Evolutionary conservation across 1,140 invertebrate genomes (phyloP).

Genomic region (Drusus annulatus): DNA sequence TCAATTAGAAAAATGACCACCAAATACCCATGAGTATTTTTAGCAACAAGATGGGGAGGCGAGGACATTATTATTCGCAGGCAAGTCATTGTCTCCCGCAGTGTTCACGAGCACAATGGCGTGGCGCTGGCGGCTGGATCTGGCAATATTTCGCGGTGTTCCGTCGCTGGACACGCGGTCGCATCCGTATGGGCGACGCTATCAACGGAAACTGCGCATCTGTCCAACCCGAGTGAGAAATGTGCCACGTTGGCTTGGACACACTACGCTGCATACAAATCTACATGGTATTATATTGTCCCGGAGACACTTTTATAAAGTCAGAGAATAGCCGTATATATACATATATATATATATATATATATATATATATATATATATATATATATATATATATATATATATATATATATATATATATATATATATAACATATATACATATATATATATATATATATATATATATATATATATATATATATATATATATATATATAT

Average conservation of each 20-base stretch:
- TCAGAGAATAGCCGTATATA: too few species aligned
- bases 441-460: too few species aligned
- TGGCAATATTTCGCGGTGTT: conserved; percentile 35
- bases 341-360: too few species aligned
- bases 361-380: too few species aligned
- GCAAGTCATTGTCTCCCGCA: conserved; percentile 4
- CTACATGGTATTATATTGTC: background rate
- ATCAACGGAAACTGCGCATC: conserved; percentile 35
- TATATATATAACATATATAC: too few species aligned
- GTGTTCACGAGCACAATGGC: background rate
- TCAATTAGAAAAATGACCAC: too few species aligned
- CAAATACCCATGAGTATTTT: too few species aligned
- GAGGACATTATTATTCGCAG: conserved; percentile 5
- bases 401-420: too few species aligned
- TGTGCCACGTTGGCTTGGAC: background rate
- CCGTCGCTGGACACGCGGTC: conserved; percentile 2
- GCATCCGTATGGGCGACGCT: conserved; percentile 13
- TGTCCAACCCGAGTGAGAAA: conserved; percentile 13
- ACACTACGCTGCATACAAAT: background rate
- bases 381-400: too few species aligned
- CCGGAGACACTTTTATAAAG: too few species aligned
- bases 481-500: too few species aligned
- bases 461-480: too few species aligned
- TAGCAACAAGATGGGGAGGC: background rate
- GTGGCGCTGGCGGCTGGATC: background rate